phyloP scores from a whole-genome alignment of 2,888 invertebrate genomes.

The Melanostoma mellinum region DNA sequence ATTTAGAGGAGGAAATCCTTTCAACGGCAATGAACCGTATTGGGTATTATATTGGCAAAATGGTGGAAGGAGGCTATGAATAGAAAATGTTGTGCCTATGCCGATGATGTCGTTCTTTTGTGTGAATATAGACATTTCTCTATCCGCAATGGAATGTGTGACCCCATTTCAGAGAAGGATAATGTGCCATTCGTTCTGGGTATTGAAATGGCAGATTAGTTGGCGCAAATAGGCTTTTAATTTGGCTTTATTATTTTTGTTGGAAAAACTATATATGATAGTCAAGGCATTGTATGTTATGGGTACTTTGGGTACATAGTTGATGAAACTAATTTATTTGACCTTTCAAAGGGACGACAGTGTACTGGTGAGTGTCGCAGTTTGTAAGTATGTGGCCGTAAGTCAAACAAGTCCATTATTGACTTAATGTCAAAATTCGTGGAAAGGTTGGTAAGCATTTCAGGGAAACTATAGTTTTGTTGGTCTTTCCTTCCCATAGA shows the following conservation, averaged over 20 bases:
- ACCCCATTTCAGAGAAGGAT: constrained; percentile 8
- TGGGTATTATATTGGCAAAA: constrained; percentile 32
- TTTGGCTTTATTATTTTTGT: not conserved
- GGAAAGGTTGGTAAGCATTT: too few species aligned
- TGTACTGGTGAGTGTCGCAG: not conserved
- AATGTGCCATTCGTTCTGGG: constrained; percentile 22
- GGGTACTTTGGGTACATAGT: too few species aligned
- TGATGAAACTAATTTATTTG: too few species aligned
- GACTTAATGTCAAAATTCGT: too few species aligned
- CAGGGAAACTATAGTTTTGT: too few species aligned
- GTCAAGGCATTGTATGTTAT: not conserved
- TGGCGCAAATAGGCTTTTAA: not conserved
- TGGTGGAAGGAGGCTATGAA: constrained; percentile 15
- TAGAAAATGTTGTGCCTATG: constrained; percentile 13
- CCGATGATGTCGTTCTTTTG: constrained; percentile 5
- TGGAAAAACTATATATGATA: not conserved
- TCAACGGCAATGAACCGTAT: constrained; percentile 38
- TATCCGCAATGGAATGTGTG: constrained; percentile 16
- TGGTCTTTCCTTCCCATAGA: too few species aligned
- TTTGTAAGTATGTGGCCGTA: too few species aligned
- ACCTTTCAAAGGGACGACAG: not conserved
- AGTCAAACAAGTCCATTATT: too few species aligned
- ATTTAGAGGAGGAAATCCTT: constrained; percentile 49
- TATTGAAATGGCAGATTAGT: constrained; percentile 21
- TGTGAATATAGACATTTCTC: not conserved